Percentiles rank a stretch among this genome's conserved stretches.
These are phyloP conservation scores for Myotis yumanensis DNA, from an alignment of 2,113 vertebrate genomes.

Conservation along the genomic window DNA sequence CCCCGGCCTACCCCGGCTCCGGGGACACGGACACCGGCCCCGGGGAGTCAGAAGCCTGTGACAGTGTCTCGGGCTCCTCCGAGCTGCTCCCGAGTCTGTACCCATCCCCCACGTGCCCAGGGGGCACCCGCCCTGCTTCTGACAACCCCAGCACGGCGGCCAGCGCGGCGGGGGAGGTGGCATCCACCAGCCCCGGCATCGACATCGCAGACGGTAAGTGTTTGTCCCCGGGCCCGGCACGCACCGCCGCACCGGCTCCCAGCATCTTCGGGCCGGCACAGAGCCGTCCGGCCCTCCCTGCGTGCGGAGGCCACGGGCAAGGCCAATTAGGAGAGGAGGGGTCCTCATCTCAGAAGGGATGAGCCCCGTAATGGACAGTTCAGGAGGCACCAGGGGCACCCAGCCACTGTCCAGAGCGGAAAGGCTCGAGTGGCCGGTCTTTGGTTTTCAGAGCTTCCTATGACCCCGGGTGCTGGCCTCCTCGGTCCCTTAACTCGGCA, in stretches of 20 bases:
- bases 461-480: neutral
- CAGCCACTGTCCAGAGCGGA: neutral
- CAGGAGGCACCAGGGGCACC: neutral
- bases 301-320: fast-evolving
- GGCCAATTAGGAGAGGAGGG: neutral
- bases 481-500: neutral
- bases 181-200: slow-evolving; percentile 85
- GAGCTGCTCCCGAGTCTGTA: slow-evolving; percentile 86
- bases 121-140: slow-evolving; percentile 53
- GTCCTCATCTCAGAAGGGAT: neutral
- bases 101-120: slow-evolving; percentile 77
- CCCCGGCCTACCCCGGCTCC: slow-evolving; percentile 88
- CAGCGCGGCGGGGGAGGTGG: slow-evolving; percentile 74
- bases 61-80: slow-evolving; percentile 80
- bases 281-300: neutral
- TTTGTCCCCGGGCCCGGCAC: neutral
- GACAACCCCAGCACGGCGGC: slow-evolving; percentile 74
- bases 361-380: neutral
- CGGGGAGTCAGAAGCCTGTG: slow-evolving; percentile 82
- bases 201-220: slow-evolving; percentile 91
- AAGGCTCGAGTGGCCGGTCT: fast-evolving
- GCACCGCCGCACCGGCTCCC: fast-evolving
- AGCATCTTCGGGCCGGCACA: neutral
- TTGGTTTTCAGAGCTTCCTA: neutral
- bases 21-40: slow-evolving; percentile 77